Conservation (phyloP, 2,797 vertebrate species). For the Falco peregrinus region DNA sequence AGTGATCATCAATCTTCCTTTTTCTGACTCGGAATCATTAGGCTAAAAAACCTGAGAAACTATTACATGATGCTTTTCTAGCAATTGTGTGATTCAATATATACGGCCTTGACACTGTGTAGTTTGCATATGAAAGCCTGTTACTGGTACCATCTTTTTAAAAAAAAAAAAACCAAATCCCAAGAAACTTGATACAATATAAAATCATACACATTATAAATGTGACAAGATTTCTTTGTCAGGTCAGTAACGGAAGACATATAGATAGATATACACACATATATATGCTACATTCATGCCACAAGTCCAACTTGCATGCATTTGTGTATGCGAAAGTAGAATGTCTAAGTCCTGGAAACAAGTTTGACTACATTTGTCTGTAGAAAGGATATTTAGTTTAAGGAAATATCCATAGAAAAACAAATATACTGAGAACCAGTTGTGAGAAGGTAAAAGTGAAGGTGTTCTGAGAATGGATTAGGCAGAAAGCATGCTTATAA, state of each 20-base stretch:
- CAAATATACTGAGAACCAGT: background rate
- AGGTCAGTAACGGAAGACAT: background rate
- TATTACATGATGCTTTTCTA: background rate
- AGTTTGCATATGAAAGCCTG: background rate
- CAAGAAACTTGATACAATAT: background rate
- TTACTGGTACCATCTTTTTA: background rate
- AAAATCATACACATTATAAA: background rate
- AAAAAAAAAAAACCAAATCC: background rate
- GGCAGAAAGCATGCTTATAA: background rate
- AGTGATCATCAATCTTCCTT: background rate
- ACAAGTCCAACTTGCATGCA: background rate
- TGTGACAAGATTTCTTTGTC: background rate
- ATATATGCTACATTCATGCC: background rate
- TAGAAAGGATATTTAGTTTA: background rate
- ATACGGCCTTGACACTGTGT: background rate
- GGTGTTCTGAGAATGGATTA: background rate
- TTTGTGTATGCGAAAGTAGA: background rate
- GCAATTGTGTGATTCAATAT: background rate
- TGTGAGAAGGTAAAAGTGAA: background rate
- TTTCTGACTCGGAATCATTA: background rate
- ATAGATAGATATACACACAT: rapidly evolving
- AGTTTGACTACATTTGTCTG: background rate
- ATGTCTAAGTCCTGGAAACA: background rate
- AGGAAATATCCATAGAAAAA: background rate
- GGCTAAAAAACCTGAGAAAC: background rate